A percentile compares a stretch with the other conserved stretches of the same genome.
Conservation (phyloP, 2,888 invertebrate genomes). For the Lymantria dispar region DNA sequence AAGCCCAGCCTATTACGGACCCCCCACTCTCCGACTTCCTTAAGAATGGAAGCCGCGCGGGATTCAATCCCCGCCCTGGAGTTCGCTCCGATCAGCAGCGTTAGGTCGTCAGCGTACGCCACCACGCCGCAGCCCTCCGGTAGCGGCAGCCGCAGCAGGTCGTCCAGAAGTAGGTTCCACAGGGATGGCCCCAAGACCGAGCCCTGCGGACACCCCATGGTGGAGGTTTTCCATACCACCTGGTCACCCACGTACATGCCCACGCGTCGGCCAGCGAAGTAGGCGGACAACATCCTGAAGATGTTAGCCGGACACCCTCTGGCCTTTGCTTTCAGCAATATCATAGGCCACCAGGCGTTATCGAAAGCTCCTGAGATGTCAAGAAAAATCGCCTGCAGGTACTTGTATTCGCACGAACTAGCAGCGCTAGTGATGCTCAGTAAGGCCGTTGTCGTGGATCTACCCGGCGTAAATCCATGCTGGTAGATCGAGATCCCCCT, state of each 20-base stretch:
- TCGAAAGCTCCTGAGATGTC: slow-evolving; percentile 41
- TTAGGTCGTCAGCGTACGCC: slow-evolving; percentile 34
- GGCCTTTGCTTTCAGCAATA: slow-evolving; percentile 32
- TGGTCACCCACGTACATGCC: slow-evolving; percentile 18
- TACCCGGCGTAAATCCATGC: slow-evolving; percentile 36
- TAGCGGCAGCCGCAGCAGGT: slow-evolving; percentile 23
- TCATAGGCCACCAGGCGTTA: slow-evolving; percentile 46
- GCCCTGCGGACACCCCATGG: slow-evolving; percentile 34
- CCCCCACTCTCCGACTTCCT: background rate
- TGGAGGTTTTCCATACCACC: slow-evolving; percentile 14
- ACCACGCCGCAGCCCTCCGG: slow-evolving; percentile 14
- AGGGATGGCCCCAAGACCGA: slow-evolving; percentile 24
- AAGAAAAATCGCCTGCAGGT: slow-evolving; percentile 29
- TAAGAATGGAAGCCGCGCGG: background rate
- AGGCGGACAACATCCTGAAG: slow-evolving; percentile 26
- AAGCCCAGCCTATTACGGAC: background rate
- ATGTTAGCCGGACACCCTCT: slow-evolving; percentile 32
- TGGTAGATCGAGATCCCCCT: slow-evolving; percentile 21
- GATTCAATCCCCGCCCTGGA: slow-evolving; percentile 4
- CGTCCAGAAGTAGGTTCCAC: slow-evolving; percentile 32
- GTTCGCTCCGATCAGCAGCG: slow-evolving; percentile 21
- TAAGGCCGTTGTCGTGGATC: slow-evolving; percentile 33
- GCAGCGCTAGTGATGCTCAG: background rate
- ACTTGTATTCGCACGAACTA: slow-evolving; percentile 1
- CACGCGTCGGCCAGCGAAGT: slow-evolving; percentile 24